Base-by-base conservation (phyloP, 2,113 vertebrate genomes). In the Lipotes vexillifer region DNA sequence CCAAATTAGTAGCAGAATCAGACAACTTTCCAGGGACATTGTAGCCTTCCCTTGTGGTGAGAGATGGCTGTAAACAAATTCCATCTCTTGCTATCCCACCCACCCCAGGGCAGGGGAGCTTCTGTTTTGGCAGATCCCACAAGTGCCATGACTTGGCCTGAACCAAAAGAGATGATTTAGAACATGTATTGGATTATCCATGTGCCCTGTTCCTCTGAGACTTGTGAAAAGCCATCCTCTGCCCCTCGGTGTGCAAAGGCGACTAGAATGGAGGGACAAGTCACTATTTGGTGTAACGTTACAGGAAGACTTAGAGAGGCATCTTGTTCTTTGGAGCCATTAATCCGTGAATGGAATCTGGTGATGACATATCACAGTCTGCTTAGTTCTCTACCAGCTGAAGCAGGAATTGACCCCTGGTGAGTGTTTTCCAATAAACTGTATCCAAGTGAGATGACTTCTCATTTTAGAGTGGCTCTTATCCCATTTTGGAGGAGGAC, bases 1-100 rank as follows among this genome's bases (percentile, higher is more conserved):
- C 94, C 98, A 98, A 98, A 98, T 97, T 94, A 97, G 93, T 90
- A 97, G 94, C 0, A 65, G 97, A 98, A 98, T 98, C 97, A 98
- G 97, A 98, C 97, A 98, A 92, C 96, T 97, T 98, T 98, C 98
- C 97, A 98, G 98, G 98, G 98, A 98, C 98, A 98, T 97, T 98
- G 97, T 97, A 98, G 98, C 98, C 98, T 98, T 96, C 72, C 77
- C 93, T 96, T 1, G 23, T 88, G 93, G 85, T 96, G 95, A 97
- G 97, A 98, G 97, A 98, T 96, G 96, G 94, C 90, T 71, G 90
- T 98, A 97, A 98, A 98, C 97, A 98, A 98, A 99, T 97, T 71
- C 92, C 55, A 65, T 85, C 66, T 36, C 55, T 82, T 52, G 38
- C 90, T 82, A 17, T 41, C 46, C 57, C 5, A 59, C 69, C 38